phyloP scores from a whole-genome alignment of 2,888 invertebrate species.

The Tetramorium bicarinatum region DNA sequence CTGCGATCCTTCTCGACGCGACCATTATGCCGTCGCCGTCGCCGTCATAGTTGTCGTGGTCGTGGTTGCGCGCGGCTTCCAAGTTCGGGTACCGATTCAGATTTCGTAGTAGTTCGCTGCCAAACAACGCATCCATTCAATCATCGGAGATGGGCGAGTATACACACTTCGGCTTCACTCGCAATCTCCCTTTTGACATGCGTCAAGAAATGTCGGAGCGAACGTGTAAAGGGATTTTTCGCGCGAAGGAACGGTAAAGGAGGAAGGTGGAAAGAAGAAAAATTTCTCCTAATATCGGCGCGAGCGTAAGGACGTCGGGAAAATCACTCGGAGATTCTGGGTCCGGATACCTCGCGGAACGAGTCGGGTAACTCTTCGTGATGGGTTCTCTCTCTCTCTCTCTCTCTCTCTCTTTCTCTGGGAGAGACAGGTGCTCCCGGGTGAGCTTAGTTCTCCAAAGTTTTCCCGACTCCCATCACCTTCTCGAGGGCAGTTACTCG shows the following conservation, averaged over 20 bases:
- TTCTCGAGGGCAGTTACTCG: slow-evolving; percentile 34
- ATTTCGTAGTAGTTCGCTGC: slow-evolving; percentile 31
- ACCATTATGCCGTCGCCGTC: slow-evolving; percentile 19
- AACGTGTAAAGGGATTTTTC: neutral
- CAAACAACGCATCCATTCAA: slow-evolving; percentile 59
- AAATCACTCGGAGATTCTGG: slow-evolving; percentile 15
- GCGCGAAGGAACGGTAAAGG: neutral
- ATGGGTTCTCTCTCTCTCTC: slow-evolving; percentile 2
- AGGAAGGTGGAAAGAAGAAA: neutral
- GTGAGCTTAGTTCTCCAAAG: slow-evolving; percentile 45
- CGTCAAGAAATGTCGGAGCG: neutral
- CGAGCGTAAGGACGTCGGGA: neutral
- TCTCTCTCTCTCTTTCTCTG: neutral
- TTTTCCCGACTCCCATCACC: slow-evolving; percentile 45
- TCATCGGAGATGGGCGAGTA: neutral
- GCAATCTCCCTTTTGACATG: neutral
- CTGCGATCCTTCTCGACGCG: slow-evolving; percentile 22
- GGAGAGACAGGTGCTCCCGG: slow-evolving; percentile 29
- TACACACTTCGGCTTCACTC: neutral
- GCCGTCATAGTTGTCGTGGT: neutral
- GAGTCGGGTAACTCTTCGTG: slow-evolving; percentile 20
- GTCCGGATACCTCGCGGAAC: slow-evolving; percentile 2
- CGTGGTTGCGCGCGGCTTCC: slow-evolving; percentile 35
- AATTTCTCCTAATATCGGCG: neutral
- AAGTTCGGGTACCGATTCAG: slow-evolving; percentile 54